Evolutionary conservation across 2,113 vertebrate species (phyloP), one percentile per base, ranked within the genome.

Genomic region (Ondatra zibethicus): DNA sequence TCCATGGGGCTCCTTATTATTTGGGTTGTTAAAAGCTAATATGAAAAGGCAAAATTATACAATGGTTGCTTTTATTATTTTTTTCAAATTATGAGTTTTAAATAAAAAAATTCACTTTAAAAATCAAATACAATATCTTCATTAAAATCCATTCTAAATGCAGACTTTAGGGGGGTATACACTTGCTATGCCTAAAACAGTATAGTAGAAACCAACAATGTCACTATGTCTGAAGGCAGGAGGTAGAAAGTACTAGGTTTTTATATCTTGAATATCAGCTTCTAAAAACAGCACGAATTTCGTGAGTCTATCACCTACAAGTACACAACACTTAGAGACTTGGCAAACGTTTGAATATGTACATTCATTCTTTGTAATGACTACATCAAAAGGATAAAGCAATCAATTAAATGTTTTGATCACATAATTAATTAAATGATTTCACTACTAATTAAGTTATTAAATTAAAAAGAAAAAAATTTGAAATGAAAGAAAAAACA

Each of bases 141-240:
- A 92, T 89, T 76, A 92, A 97, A 75, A 73, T 17, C 94, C 21
- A 42, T 77, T 87, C 95, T 93, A 76, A 82, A 63, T 36, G 77
- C 10, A 63, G 23, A 23, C 66, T 81, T 52, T 86, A 33, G 39
- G 36, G 50, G 36, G 45, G 31, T n/a, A 63, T 36, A 68, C 45
- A 87, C 8, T 42, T 39, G 33, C 29, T 58, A n/a, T n/a, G 66
- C 7, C 13, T 72, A 31, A 31, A n/a, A 78, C 7, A 80, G 81
- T 36, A 94, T 42, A 68, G 75, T 77, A 1, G 14, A 29, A 58
- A 23, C 3, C 94, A 96, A 65, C 39, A 70, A 50, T 13, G 27
- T 23, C 75, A 72, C 39, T 39, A 2, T 55, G 80, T 55, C 58
- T 77, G 25, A 97, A 96, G 63, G 31, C 0, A 52, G 33, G 31